phyloP scores from a whole-genome alignment of 2,888 invertebrate species.

The Acanthosepion lycidas region DNA sequence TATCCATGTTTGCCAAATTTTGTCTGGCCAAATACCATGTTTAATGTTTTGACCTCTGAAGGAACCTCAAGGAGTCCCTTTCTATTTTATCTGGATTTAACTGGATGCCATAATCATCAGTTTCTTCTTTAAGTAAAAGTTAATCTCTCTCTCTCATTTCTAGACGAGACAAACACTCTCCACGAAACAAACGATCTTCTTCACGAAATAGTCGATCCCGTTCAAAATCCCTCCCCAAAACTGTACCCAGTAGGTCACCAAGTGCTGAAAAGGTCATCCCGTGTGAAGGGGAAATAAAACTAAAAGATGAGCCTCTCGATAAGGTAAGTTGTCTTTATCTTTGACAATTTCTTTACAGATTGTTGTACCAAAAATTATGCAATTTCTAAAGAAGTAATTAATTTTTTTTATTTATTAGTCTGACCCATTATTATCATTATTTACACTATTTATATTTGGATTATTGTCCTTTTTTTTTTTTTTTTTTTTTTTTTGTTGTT shows the following conservation, averaged over 20 bases:
- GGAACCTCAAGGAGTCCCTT: too few species aligned
- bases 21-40: too few species aligned
- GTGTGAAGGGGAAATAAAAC: constrained; percentile 65
- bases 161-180: constrained; percentile 55
- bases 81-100: too few species aligned
- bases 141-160: constrained; percentile 14
- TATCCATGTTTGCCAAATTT: too few species aligned
- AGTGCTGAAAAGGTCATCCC: constrained; percentile 54
- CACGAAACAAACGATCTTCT: constrained; percentile 57
- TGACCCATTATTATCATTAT: too few species aligned
- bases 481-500: too few species aligned
- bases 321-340: constrained; percentile 60
- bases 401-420: too few species aligned
- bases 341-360: background rate
- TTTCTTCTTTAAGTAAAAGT: background rate
- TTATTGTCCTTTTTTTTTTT: too few species aligned
- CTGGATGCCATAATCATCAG: too few species aligned
- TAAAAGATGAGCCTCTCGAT: constrained; percentile 72
- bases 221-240: constrained; percentile 45
- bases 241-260: constrained; percentile 50
- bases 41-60: too few species aligned
- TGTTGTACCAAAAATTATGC: background rate
- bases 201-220: constrained; percentile 51
- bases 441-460: too few species aligned
- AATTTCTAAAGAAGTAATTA: too few species aligned